Conservation (phyloP, 2,888 invertebrate species). For the Andricus curvator region DNA sequence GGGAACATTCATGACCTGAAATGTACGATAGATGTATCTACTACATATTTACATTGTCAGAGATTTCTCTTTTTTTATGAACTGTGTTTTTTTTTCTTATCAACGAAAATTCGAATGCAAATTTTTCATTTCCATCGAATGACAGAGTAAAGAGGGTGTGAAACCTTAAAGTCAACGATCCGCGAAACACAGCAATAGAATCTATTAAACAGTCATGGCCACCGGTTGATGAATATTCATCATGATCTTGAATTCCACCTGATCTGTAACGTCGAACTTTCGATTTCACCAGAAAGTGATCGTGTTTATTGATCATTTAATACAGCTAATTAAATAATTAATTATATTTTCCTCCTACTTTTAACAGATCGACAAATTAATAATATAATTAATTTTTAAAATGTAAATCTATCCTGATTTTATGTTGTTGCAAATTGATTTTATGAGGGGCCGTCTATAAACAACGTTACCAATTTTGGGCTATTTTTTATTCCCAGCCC, state of each 20-base stretch:
- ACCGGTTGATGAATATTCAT: conserved; percentile 7
- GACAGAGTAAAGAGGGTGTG: conserved; percentile 18
- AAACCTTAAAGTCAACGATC: conserved; percentile 27
- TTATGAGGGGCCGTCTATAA: too few relatives aligned
- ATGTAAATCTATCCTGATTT: neutral
- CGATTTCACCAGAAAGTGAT: conserved; percentile 26
- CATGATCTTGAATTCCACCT: conserved; percentile 28
- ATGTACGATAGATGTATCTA: neutral
- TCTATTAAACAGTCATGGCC: neutral
- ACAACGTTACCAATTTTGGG: too few relatives aligned
- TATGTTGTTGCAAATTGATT: neutral
- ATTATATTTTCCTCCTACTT: neutral
- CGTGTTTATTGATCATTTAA: conserved; percentile 29
- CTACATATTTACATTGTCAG: neutral
- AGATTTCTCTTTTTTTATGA: conserved; percentile 5
- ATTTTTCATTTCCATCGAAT: neutral
- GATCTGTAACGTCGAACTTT: conserved; percentile 13
- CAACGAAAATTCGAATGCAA: neutral
- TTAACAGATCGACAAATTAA: neutral
- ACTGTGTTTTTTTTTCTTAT: neutral
- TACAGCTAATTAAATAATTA: conserved; percentile 7
- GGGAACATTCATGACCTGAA: neutral
- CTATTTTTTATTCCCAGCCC: too few relatives aligned
- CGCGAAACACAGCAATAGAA: neutral
- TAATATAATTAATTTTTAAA: neutral